A percentile compares a stretch with the other conserved stretches of the same genome.
Conservation (phyloP, 2,797 vertebrate species). For the Phataginus tetradactyla region DNA sequence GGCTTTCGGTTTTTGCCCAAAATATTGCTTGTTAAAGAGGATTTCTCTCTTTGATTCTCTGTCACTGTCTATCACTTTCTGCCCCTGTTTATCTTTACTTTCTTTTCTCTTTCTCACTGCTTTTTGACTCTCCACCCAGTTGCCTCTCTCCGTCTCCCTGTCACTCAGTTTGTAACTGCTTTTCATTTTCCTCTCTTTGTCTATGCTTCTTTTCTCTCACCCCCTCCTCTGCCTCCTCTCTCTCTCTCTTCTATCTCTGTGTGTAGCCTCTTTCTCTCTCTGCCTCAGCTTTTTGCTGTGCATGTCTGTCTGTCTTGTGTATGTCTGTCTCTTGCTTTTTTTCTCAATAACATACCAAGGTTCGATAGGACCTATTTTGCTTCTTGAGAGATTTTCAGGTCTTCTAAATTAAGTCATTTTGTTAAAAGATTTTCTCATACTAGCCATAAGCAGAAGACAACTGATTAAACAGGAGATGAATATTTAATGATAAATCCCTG, state of each 20-base stretch:
- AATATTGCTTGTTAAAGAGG: neutral
- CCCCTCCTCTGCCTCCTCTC: neutral
- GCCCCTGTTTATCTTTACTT: neutral
- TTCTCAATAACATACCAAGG: neutral
- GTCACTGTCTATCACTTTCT: neutral
- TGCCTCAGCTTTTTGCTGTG: neutral
- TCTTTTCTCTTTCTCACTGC: neutral
- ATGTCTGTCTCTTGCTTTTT: neutral
- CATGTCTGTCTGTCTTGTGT: neutral
- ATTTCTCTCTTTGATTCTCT: neutral
- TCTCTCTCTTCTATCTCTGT: neutral
- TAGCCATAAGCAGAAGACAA: slow-evolving; percentile 48
- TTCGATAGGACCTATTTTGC: slow-evolving; percentile 19
- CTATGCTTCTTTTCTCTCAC: neutral
- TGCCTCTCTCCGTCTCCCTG: neutral
- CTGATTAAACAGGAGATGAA: slow-evolving; percentile 53
- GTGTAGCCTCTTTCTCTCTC: neutral
- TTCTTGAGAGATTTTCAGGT: slow-evolving; percentile 22
- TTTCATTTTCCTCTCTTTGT: neutral
- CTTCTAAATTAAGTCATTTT: slow-evolving; percentile 52
- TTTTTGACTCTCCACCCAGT: neutral
- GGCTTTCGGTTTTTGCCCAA: neutral
- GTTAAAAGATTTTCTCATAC: slow-evolving; percentile 52
- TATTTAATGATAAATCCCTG: slow-evolving; percentile 55
- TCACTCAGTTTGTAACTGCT: neutral